phyloP scores from a whole-genome alignment of 2,113 vertebrate species.

The Phyllostomus hastatus region DNA sequence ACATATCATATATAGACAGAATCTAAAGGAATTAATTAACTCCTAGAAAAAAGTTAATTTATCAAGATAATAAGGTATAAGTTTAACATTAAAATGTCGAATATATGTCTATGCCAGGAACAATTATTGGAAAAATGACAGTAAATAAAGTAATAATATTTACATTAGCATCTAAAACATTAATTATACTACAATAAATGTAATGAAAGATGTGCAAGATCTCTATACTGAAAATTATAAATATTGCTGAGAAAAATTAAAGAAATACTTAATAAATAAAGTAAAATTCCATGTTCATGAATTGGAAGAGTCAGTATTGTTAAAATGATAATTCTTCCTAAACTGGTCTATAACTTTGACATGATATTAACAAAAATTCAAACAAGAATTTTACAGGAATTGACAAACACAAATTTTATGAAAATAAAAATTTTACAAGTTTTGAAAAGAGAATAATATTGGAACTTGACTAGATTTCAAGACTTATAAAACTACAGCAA shows the following conservation, averaged over 20 bases:
- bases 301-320: background rate
- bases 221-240: no score
- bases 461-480: background rate
- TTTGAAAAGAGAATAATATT: background rate
- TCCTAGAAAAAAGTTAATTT: background rate
- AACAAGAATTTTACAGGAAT: background rate
- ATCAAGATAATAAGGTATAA: background rate
- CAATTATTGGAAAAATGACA: background rate
- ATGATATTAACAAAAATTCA: background rate
- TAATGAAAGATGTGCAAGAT: no score
- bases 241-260: background rate
- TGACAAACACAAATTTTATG: background rate
- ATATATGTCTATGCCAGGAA: background rate
- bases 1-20: background rate
- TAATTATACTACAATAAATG: background rate
- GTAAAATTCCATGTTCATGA: background rate
- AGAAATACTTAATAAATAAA: background rate
- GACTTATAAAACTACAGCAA: background rate
- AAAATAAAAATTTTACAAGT: background rate
- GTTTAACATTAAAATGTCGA: slow-evolving; percentile 12
- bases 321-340: background rate
- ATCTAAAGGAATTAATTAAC: background rate
- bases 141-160: background rate
- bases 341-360: background rate
- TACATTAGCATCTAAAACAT: background rate